These are phyloP conservation scores for Stenotaenia linearis DNA, from an alignment of 2,888 invertebrate genomes.

Conservation along the genomic window DNA sequence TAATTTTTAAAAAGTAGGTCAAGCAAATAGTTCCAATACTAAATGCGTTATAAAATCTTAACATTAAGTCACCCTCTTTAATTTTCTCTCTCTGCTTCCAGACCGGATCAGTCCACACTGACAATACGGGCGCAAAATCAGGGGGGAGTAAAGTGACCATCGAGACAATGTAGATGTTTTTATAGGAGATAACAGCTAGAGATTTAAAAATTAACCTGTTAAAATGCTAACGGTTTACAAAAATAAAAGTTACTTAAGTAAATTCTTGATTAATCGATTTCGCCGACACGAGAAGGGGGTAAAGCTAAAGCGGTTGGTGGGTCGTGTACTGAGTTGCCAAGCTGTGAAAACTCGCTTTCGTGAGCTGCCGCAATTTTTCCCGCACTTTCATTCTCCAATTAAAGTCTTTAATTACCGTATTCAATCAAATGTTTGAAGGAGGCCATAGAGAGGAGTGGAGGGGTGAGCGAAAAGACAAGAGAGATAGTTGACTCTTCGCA, in stretches of 20 bases:
- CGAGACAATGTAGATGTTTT: background rate
- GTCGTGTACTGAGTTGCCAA: background rate
- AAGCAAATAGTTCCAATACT: background rate
- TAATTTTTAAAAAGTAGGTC: background rate
- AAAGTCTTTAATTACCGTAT: slow-evolving; percentile 2
- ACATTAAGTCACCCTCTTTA: background rate
- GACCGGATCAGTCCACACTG: slow-evolving; percentile 2
- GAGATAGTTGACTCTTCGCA: slow-evolving; percentile 5
- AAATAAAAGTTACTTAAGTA: background rate
- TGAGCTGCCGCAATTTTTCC: slow-evolving; percentile 19
- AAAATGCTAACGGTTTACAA: too few species aligned
- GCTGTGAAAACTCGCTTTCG: slow-evolving; percentile 1
- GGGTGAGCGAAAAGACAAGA: background rate
- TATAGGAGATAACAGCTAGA: background rate
- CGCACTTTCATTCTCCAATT: slow-evolving; percentile 13
- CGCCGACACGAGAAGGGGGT: background rate
- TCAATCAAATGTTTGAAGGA: slow-evolving; percentile 11
- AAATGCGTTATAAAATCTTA: background rate
- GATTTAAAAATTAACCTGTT: background rate
- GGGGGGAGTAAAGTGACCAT: background rate
- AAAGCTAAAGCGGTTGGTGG: background rate
- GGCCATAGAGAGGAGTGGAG: background rate
- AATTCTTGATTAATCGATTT: background rate
- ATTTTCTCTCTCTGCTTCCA: background rate
- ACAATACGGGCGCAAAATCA: background rate